phyloP scores from a whole-genome alignment of 2,888 invertebrate species.

The Sepioteuthis lessoniana region DNA sequence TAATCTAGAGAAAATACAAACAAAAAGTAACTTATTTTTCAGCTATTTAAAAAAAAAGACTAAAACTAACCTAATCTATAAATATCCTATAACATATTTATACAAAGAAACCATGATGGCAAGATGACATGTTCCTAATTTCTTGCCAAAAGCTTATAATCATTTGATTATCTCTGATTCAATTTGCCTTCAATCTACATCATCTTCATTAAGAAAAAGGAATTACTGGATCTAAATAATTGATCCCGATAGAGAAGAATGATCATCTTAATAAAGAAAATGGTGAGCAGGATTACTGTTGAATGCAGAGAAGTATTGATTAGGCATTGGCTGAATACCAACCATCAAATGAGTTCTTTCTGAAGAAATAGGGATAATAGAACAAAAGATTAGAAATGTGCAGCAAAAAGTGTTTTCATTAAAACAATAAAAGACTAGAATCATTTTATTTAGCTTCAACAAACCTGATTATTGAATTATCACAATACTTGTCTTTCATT shows the following conservation, averaged over 20 bases:
- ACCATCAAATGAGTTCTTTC: background rate
- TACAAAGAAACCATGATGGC: background rate
- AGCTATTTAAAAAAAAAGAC: too few relatives aligned
- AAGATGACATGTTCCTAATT: background rate
- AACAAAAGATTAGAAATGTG: background rate
- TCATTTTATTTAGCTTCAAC: background rate
- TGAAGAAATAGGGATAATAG: background rate
- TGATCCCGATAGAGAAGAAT: background rate
- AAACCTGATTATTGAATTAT: background rate
- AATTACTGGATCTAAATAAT: background rate
- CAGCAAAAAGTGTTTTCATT: background rate
- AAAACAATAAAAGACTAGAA: conserved; percentile 24
- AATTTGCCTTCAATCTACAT: background rate
- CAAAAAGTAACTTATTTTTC: too few relatives aligned
- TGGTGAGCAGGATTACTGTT: background rate
- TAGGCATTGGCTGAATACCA: background rate
- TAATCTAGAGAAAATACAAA: too few relatives aligned
- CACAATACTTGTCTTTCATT: background rate
- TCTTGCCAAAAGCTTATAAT: too few relatives aligned
- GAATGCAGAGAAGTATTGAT: background rate
- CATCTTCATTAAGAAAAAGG: background rate
- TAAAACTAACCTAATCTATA: too few relatives aligned
- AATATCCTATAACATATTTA: too few relatives aligned
- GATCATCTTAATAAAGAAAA: background rate
- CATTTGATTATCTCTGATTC: background rate